A percentile compares a stretch with the other conserved stretches of the same genome.
These are phyloP conservation scores for Plebejus melissa DNA, from an alignment of 2,888 invertebrate genomes.

Conservation along the genomic window DNA sequence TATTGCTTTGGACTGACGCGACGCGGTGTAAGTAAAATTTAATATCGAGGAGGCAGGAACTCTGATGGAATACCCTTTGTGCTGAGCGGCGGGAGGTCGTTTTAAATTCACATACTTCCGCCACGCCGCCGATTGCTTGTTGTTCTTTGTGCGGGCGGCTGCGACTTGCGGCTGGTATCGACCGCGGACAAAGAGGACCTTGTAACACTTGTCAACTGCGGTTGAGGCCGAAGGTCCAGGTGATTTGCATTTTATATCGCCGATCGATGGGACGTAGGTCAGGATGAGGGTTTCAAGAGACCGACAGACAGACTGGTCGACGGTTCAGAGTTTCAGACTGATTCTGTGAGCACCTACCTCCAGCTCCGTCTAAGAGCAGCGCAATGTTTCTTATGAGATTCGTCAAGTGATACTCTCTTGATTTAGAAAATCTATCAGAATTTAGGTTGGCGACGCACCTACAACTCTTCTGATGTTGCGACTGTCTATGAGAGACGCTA, in stretches of 20 bases:
- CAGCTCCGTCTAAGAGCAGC: background rate
- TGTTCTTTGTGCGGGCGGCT: conserved; percentile 4
- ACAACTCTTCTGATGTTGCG: too few species aligned
- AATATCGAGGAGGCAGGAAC: background rate
- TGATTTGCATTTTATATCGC: conserved; percentile 12
- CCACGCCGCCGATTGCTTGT: conserved; percentile 1
- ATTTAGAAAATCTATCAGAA: background rate
- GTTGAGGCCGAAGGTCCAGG: conserved; percentile 12
- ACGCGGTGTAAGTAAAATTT: background rate
- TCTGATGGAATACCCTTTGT: conserved; percentile 1
- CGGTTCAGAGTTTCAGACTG: background rate
- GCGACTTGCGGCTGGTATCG: background rate
- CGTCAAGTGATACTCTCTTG: background rate
- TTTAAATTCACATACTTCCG: conserved; percentile 8
- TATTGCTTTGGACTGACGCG: background rate
- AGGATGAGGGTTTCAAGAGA: background rate
- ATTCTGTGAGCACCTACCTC: background rate
- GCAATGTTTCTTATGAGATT: background rate
- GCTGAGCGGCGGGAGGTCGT: background rate
- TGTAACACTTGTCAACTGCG: conserved; percentile 31
- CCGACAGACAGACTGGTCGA: background rate
- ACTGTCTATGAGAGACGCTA: too few species aligned
- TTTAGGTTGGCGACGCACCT: too few species aligned
- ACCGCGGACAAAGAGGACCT: conserved; percentile 30
- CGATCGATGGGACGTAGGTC: conserved; percentile 2